Percentiles rank a stretch among this genome's conserved stretches.
Conservation (phyloP, 2,113 vertebrate genomes). For the Rattus rattus region DNA sequence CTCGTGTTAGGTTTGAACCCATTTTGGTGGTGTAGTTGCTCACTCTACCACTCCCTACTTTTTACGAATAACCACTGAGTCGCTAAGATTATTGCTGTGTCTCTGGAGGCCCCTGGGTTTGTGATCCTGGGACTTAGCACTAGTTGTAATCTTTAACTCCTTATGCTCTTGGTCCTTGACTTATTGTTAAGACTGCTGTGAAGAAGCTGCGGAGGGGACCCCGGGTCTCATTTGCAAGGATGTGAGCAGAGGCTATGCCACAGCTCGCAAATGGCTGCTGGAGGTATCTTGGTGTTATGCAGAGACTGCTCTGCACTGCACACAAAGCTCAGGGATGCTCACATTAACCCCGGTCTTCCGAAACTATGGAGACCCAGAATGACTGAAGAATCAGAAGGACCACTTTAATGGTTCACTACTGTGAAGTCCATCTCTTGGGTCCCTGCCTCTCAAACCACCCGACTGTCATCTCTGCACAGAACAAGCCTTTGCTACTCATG, state of each 20-base stretch:
- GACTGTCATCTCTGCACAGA: constrained; percentile 69
- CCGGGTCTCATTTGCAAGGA: background rate
- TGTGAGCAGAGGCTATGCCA: background rate
- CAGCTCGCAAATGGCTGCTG: background rate
- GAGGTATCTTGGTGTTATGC: background rate
- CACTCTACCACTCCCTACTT: background rate
- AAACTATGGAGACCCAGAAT: background rate
- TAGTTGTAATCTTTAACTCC: background rate
- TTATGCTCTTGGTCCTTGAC: background rate
- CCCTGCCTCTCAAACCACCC: background rate
- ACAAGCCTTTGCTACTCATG: constrained; percentile 31
- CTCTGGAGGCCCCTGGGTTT: background rate
- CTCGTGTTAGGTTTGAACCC: background rate
- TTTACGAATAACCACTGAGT: background rate
- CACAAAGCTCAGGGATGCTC: background rate
- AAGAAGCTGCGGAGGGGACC: background rate
- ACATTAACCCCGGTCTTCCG: background rate
- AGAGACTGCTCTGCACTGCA: background rate
- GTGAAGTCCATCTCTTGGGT: constrained; percentile 16
- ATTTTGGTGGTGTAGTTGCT: background rate
- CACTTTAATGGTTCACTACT: background rate
- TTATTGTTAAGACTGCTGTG: background rate
- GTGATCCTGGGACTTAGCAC: background rate
- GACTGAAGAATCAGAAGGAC: background rate
- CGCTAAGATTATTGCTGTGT: background rate